These are phyloP conservation scores for Eurypyga helias DNA, from an alignment of 2,113 vertebrate species.

Conservation along the genomic window DNA sequence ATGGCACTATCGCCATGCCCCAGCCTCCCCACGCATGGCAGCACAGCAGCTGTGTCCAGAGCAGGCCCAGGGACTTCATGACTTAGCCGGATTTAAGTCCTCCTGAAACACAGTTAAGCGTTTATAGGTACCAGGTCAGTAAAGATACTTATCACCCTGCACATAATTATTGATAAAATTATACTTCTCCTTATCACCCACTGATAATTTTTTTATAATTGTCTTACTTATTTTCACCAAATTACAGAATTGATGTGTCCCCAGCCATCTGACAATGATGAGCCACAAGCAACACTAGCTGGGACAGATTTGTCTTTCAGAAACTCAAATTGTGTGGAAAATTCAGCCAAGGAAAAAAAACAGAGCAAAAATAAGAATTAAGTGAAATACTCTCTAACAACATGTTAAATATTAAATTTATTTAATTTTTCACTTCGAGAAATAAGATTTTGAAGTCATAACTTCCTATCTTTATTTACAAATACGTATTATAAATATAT, in stretches of 20 bases:
- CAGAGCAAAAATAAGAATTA: neutral
- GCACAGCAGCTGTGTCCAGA: neutral
- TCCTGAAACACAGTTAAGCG: neutral
- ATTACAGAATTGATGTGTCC: neutral
- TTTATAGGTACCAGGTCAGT: neutral
- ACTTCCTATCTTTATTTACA: neutral
- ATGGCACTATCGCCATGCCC: rapidly evolving
- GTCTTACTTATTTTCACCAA: constrained; percentile 16
- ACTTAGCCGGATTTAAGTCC: neutral
- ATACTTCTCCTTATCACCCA: neutral
- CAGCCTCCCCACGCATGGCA: rapidly evolving
- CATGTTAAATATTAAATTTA: neutral
- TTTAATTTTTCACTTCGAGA: neutral
- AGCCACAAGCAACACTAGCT: neutral
- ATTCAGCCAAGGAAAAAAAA: neutral
- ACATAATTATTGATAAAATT: neutral
- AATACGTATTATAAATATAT: neutral
- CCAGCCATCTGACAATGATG: neutral
- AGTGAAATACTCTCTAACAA: neutral
- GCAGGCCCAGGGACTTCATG: neutral
- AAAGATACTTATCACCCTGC: neutral
- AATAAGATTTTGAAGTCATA: neutral
- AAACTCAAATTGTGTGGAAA: constrained; percentile 16
- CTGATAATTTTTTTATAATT: neutral
- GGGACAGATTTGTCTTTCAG: neutral